Percentiles rank a stretch among this genome's conserved stretches.
phyloP scores from a whole-genome alignment of 2,797 vertebrate genomes.

The Salmo trutta region DNA sequence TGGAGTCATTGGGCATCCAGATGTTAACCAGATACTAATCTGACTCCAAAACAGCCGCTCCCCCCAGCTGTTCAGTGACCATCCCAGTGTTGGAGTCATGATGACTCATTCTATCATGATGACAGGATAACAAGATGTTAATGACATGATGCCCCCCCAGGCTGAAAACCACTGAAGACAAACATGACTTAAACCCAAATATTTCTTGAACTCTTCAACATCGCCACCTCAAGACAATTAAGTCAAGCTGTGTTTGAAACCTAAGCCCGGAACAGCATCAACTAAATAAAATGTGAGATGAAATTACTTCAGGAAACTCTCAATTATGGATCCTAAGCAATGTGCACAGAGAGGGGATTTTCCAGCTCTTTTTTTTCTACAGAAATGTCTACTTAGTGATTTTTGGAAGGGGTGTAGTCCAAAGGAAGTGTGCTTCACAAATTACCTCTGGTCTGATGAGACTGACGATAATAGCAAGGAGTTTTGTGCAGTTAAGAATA shows the following conservation, averaged over 20 bases:
- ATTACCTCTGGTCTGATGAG: conserved; percentile 20
- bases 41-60: conserved; percentile 2
- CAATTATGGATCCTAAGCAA: conserved; percentile 12
- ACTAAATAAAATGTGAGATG: background rate
- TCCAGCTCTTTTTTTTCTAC: background rate
- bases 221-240: background rate
- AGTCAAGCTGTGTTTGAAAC: conserved; percentile 5
- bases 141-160: background rate
- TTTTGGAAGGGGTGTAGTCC: conserved; percentile 16
- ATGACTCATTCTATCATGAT: conserved; percentile 2
- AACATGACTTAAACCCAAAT: background rate
- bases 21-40: conserved; percentile 26
- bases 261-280: background rate
- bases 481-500: background rate
- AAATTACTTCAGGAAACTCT: conserved; percentile 3
- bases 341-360: background rate
- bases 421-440: conserved; percentile 21
- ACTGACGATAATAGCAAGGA: conserved; percentile 13
- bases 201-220: background rate
- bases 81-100: background rate
- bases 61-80: conserved; percentile 1
- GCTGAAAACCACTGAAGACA: background rate
- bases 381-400: conserved; percentile 13
- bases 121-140: background rate
- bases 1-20: conserved; percentile 23